A percentile compares a stretch with the other conserved stretches of the same genome.
Conservation (phyloP, 2,888 invertebrate genomes). For the Embidobia sp. region DNA sequence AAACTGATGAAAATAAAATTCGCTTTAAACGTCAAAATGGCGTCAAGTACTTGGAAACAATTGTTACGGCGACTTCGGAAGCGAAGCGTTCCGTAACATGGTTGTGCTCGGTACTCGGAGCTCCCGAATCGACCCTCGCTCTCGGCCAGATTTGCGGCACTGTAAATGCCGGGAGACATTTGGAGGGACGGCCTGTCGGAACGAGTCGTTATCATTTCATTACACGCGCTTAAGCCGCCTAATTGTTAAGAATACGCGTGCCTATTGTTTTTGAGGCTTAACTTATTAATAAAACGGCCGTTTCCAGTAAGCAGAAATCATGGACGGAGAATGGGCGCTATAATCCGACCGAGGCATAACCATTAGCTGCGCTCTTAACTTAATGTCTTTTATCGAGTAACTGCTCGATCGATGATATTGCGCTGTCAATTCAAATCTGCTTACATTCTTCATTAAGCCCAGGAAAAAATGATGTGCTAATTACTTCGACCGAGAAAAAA, state of each 20-base stretch:
- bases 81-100: too few relatives aligned
- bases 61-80: too few relatives aligned
- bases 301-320: conserved; percentile 60
- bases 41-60: conserved; percentile 54
- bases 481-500: too few relatives aligned
- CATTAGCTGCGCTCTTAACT: conserved; percentile 35
- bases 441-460: too few relatives aligned
- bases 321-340: too few relatives aligned
- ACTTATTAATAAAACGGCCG: conserved; percentile 78
- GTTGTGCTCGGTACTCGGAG: too few relatives aligned
- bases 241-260: conserved; percentile 76
- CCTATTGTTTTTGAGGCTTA: conserved; percentile 74
- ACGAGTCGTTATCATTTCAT: conserved; percentile 75
- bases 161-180: conserved; percentile 61
- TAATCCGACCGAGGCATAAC: conserved; percentile 59
- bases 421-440: too few relatives aligned
- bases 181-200: conserved; percentile 65
- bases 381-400: conserved; percentile 51
- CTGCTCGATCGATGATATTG: conserved; percentile 21
- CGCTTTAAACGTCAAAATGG: conserved; percentile 49
- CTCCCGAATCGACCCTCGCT: conserved; percentile 40
- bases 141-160: conserved; percentile 49
- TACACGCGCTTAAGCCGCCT: conserved; percentile 72
- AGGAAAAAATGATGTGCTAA: too few relatives aligned
- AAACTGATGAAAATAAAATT: conserved; percentile 40